Evolutionary conservation across 2,113 vertebrate species (phyloP).

Genomic region (Oryzias woworae): DNA sequence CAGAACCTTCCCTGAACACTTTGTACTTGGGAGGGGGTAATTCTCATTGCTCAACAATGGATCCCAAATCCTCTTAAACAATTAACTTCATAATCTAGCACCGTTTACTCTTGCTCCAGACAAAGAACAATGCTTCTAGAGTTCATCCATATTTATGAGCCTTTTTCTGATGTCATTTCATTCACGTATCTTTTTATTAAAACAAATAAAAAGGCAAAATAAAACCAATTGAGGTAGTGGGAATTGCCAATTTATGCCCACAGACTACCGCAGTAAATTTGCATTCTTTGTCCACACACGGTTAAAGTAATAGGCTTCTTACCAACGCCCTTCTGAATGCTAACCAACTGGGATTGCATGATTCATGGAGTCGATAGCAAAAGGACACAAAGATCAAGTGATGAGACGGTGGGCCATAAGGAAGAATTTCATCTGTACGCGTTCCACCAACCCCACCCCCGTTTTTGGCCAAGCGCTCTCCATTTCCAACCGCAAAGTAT

Average conservation of each 20-base stretch:
- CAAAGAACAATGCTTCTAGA: too few relatives aligned
- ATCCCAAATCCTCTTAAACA: too few relatives aligned
- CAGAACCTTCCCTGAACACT: too few relatives aligned
- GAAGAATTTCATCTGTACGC: conserved; percentile 53
- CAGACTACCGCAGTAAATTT: background rate
- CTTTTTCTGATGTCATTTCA: too few relatives aligned
- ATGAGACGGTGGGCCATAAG: conserved; percentile 51
- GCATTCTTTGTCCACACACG: conserved; percentile 10
- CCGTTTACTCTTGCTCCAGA: too few relatives aligned
- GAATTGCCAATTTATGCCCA: too few relatives aligned
- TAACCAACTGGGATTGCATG: conserved; percentile 62
- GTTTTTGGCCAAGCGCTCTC: conserved; percentile 59
- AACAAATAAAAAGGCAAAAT: background rate
- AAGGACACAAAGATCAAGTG: conserved; percentile 61
- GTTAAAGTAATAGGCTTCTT: conserved; percentile 25
- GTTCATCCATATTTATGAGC: too few relatives aligned
- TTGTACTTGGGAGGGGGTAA: too few relatives aligned
- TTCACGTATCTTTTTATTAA: too few relatives aligned
- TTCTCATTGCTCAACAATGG: too few relatives aligned
- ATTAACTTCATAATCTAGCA: too few relatives aligned
- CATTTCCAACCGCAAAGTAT: conserved; percentile 68
- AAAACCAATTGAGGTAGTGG: background rate
- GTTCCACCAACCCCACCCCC: conserved; percentile 11
- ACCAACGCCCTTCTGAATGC: conserved; percentile 44
- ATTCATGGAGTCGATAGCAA: conserved; percentile 57